Base-by-base conservation (phyloP, 2,113 vertebrate genomes). In the Chauna torquata region DNA sequence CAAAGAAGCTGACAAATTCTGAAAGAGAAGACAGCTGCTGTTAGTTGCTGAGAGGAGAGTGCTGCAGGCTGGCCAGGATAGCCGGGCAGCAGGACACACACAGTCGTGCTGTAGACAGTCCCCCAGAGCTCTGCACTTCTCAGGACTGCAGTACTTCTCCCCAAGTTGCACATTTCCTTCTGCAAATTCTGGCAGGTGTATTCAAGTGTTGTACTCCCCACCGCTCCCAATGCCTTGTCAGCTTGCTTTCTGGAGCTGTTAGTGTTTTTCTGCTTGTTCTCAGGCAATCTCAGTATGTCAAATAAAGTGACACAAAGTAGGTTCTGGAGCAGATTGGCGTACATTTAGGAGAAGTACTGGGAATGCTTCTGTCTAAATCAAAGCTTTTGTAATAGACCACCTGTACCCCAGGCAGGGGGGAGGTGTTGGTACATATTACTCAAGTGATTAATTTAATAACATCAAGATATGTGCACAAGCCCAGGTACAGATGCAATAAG, bases 1-100 rank as follows among this genome's bases (percentile, higher is more conserved):
- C 92, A 5, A 90, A 96, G 95, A 96, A 98, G 79, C 97, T 98
- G 94, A 95, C n/a, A 98, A 88, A 94, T 84, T 87, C 97, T 98
- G 95, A 28, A 70, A 71, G 55, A 32, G 38, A 80, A 76, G 42
- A 7, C 22, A 50, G 66, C 54, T n/a, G 28, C 49, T 0, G 0
- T 86, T 44, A 77, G 32, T 18, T 75, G 55, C n/a, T 7, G 54
- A 36, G 82, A 79, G 58, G 54, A n/a, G 79, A 52, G 44, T 4
- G 34, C 84, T 85, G 55, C 72, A 62, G 78, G 19, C 66, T 79
- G 47, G 5, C 17, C 50, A 27, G 52, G 16, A 12, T 50, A 32
- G 44, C 82, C 44, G 66, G 74, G 49, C 54, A 30, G 22, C 50
- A 52, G 66, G 30, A 71, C 50, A 9, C 50, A 9, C 30, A 22